A percentile compares a stretch with the other conserved stretches of the same genome.
These are phyloP conservation scores for Norana najaformis DNA, from an alignment of 2,888 invertebrate species.

Conservation along the genomic window DNA sequence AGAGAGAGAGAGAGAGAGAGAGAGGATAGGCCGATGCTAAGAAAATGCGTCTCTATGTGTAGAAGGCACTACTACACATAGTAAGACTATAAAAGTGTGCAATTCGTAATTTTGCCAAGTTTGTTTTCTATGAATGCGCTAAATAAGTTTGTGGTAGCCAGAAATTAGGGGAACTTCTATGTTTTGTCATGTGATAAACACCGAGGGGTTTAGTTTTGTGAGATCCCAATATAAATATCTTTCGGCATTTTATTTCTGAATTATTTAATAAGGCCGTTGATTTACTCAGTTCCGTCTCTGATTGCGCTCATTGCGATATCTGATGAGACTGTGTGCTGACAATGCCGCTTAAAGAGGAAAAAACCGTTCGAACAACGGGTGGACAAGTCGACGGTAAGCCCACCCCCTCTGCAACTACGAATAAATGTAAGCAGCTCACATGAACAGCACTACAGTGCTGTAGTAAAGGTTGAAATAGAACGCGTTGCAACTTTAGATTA, in stretches of 20 bases:
- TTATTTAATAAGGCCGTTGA: neutral
- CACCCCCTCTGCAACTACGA: neutral
- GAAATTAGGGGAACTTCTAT: neutral
- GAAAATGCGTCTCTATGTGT: too few relatives aligned
- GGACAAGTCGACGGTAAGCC: conserved; percentile 58
- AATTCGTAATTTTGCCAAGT: neutral
- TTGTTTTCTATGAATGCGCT: neutral
- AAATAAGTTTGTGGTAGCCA: neutral
- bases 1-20: too few relatives aligned
- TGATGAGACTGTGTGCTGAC: conserved; percentile 43
- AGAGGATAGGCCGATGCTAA: too few relatives aligned
- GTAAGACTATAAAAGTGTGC: neutral
- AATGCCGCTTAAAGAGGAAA: conserved; percentile 52
- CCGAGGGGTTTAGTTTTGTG: neutral
- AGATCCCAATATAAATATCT: neutral
- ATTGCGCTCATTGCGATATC: neutral
- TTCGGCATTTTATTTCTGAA: neutral
- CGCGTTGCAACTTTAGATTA: neutral
- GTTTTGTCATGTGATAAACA: conserved; percentile 17
- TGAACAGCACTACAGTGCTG: neutral
- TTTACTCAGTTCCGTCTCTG: neutral
- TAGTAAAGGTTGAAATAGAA: neutral
- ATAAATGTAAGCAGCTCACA: neutral
- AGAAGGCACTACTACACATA: too few relatives aligned
- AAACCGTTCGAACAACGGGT: conserved; percentile 51